Percentiles rank a stretch among this genome's conserved stretches.
phyloP scores from a whole-genome alignment of 2,113 vertebrate genomes.

The Channa argus region DNA sequence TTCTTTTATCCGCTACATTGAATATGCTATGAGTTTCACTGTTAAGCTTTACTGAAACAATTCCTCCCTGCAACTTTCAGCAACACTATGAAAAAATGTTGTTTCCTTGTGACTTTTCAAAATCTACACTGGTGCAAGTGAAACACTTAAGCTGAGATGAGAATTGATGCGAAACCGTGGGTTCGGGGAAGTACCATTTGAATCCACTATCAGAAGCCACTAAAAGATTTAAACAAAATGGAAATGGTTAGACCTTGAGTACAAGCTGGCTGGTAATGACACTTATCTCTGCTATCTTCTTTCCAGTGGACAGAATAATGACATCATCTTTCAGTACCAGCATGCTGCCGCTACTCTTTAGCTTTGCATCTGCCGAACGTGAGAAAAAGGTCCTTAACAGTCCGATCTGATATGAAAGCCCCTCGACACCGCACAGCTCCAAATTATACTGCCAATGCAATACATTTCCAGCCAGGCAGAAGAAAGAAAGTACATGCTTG shows the following conservation, averaged over 20 bases:
- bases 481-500: slow-evolving; percentile 42
- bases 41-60: slow-evolving; percentile 45
- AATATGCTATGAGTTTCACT: slow-evolving; percentile 49
- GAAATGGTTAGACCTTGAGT: slow-evolving; percentile 60
- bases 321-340: slow-evolving; percentile 50
- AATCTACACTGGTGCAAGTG: slow-evolving; percentile 17
- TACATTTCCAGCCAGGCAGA: slow-evolving; percentile 58
- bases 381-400: slow-evolving; percentile 34
- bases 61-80: slow-evolving; percentile 30
- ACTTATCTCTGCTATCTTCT: slow-evolving; percentile 54
- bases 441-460: slow-evolving; percentile 36
- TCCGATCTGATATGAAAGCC: slow-evolving; percentile 44
- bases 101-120: slow-evolving; percentile 47
- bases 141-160: slow-evolving; percentile 53
- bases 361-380: background rate
- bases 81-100: slow-evolving; percentile 19
- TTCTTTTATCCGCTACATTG: slow-evolving; percentile 53
- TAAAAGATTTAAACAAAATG: slow-evolving; percentile 59
- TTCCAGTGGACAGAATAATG: slow-evolving; percentile 59
- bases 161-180: slow-evolving; percentile 50
- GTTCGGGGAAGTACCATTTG: slow-evolving; percentile 32
- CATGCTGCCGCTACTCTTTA: slow-evolving; percentile 13
- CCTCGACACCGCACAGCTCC: slow-evolving; percentile 25
- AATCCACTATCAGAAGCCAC: slow-evolving; percentile 34
- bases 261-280: slow-evolving; percentile 62